Base-by-base conservation (phyloP, 2,113 vertebrate species). In the Cyanoderma ruficeps region DNA sequence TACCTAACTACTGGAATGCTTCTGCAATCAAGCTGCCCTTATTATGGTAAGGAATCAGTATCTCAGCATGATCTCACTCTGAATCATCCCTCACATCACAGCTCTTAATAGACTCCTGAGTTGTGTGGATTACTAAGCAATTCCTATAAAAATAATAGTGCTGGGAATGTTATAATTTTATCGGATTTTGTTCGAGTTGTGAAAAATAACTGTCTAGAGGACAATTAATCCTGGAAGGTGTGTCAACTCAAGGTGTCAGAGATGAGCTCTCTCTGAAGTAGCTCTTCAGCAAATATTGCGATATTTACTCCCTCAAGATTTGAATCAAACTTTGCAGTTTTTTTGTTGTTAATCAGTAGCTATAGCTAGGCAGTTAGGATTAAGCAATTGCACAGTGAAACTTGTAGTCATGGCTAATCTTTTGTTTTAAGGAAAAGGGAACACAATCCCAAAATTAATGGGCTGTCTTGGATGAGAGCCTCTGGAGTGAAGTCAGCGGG, bases 61-160 rank as follows among this genome's bases (percentile, higher is more conserved):
- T 20, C 69, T 87, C 89, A 72, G 87, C 31, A 72, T 93, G 93
- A 95, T 60, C 84, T 96, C 50, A 91, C 8, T 64, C 67, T 79
- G 55, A 41, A 41, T 95, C 74, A 82, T 2, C 7, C 13, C 57
- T 85, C 53, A 87, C 61, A 79, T 94, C 87, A 87, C 37, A 72
- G 37, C 33, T 71, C 33, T 42, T 65, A 60, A 89, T 9, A 80
- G 74, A 49, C 14, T 65, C 42, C 33, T 9, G 24, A 82, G 37
- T 42, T 56, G 8, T 5, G 41, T 33, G 57, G 30, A 84, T 93
- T 90, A 83, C 74, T 83, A 82, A 93, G 57, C 64, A 82, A 70
- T 41, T 85, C 20, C 78, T 83, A 28, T 74, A 56, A 79, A 89
- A 71, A 20, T 49, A 59, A 68, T 8, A 67, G 30, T 90, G 68